phyloP scores from a whole-genome alignment of 2,888 invertebrate genomes.

The Elysia crispata region DNA sequence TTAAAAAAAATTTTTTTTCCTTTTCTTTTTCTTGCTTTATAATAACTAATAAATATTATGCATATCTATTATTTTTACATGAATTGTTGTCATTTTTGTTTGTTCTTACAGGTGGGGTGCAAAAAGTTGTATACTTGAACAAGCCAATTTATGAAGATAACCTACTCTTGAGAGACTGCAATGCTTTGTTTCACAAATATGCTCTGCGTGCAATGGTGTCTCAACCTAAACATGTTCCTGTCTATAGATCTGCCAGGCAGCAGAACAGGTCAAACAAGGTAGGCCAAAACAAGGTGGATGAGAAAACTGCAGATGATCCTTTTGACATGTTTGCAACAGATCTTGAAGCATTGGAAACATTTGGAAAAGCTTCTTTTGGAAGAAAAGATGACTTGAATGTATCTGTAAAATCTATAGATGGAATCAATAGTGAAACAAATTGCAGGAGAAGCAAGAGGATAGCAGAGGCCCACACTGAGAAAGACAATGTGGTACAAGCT shows the following conservation, averaged over 20 bases:
- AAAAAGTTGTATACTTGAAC: slow-evolving; percentile 46
- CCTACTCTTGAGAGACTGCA: slow-evolving; percentile 36
- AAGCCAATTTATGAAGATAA: slow-evolving; percentile 43
- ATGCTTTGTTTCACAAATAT: slow-evolving; percentile 45
- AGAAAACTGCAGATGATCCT: slow-evolving; percentile 25
- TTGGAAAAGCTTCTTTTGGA: slow-evolving; percentile 11
- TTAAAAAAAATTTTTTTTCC: not conserved
- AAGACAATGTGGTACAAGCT: too few species aligned
- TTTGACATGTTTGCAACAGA: slow-evolving; percentile 40
- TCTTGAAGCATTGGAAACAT: slow-evolving; percentile 35
- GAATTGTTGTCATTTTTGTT: not conserved
- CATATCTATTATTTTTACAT: too few species aligned
- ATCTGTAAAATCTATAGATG: too few species aligned
- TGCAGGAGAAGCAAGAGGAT: too few species aligned
- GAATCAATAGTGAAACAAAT: too few species aligned
- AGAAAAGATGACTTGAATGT: too few species aligned
- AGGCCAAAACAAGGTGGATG: not conserved
- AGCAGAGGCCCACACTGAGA: too few species aligned
- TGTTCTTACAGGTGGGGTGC: slow-evolving; percentile 1
- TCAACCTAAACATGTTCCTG: slow-evolving; percentile 26
- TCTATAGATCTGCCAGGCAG: not conserved
- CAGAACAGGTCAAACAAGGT: not conserved
- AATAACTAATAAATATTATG: not conserved
- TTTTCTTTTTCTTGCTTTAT: not conserved
- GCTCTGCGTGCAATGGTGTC: slow-evolving; percentile 44